Evolutionary conservation across 2,113 vertebrate genomes (phyloP).

Genomic region (Tetrao urogallus): DNA sequence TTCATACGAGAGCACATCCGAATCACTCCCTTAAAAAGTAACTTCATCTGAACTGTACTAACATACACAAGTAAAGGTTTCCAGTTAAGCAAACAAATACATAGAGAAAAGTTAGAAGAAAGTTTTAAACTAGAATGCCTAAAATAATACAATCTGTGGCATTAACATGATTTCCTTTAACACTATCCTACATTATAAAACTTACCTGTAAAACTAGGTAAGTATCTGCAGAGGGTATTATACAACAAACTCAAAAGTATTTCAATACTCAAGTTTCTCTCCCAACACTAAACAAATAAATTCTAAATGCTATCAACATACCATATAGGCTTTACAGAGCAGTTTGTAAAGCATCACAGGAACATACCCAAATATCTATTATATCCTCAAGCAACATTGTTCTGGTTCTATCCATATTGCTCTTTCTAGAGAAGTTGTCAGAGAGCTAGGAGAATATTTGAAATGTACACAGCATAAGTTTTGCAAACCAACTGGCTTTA

Average conservation of each 20-base stretch:
- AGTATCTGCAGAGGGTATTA: neutral
- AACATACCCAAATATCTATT: neutral
- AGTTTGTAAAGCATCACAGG: neutral
- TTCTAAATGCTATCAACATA: constrained; percentile 7
- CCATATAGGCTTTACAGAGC: neutral
- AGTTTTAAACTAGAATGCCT: neutral
- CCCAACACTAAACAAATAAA: neutral
- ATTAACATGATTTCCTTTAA: neutral
- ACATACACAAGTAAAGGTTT: neutral
- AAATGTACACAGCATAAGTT: neutral
- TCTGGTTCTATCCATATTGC: neutral
- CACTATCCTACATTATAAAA: neutral
- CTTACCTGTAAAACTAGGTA: neutral
- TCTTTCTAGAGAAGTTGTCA: neutral
- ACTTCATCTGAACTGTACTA: neutral
- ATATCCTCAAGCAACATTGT: constrained; percentile 11
- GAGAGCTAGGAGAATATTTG: neutral
- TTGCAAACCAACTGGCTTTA: neutral
- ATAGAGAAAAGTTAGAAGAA: neutral
- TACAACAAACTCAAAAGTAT: neutral
- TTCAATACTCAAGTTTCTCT: neutral
- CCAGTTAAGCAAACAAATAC: rapidly evolving
- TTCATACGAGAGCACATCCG: neutral
- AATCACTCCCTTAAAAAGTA: neutral
- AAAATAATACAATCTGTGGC: neutral